These are phyloP conservation scores for Pollenia griseotomentosa DNA, from an alignment of 2,888 invertebrate genomes.

Conservation along the genomic window DNA sequence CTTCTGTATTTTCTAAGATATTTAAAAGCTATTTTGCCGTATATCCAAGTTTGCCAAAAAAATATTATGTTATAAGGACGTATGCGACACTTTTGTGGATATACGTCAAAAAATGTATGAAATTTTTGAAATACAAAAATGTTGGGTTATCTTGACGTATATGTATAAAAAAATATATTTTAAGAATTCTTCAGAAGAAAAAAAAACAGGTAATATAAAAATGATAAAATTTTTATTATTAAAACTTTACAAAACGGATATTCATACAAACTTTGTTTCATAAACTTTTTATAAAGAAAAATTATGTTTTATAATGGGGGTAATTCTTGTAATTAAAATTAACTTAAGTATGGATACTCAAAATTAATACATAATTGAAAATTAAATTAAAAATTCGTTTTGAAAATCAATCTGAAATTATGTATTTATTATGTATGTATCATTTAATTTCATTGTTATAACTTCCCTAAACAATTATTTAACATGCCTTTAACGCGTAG, in stretches of 20 bases:
- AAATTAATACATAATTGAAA: neutral
- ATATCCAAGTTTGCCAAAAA: conserved; percentile 36
- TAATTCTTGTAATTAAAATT: conserved; percentile 14
- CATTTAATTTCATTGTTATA: too few relatives aligned
- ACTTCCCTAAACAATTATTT: too few relatives aligned
- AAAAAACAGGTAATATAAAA: too few relatives aligned
- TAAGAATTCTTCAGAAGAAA: too few relatives aligned
- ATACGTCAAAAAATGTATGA: conserved; percentile 5
- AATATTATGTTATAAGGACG: neutral
- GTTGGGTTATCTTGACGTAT: neutral
- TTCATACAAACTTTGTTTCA: conserved; percentile 7
- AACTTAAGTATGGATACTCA: conserved; percentile 1
- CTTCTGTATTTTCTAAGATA: too few relatives aligned
- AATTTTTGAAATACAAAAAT: conserved; percentile 11
- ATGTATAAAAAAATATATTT: too few relatives aligned
- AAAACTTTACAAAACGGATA: neutral
- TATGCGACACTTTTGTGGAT: neutral
- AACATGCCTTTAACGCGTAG: too few relatives aligned
- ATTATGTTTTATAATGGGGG: neutral
- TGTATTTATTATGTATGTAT: too few relatives aligned
- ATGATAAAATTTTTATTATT: neutral
- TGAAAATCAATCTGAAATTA: too few relatives aligned
- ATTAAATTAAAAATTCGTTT: conserved; percentile 22
- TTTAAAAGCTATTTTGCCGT: conserved; percentile 23
- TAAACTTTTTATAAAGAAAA: neutral